Conservation (phyloP, 2,888 invertebrate species). For the Tinea trinotella region DNA sequence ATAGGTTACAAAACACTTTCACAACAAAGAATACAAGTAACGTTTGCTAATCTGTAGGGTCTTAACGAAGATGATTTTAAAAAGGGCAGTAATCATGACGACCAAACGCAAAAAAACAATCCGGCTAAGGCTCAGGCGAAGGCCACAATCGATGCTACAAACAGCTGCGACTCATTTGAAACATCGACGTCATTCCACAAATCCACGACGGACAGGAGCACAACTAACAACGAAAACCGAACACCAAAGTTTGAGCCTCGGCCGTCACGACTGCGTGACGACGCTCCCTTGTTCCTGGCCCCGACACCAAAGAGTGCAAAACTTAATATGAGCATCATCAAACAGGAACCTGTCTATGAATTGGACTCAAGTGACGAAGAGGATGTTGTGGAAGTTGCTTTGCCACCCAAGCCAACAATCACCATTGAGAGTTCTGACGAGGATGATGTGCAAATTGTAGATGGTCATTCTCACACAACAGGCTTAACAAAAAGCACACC, state of each 20-base stretch:
- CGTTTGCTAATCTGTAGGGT: conserved; percentile 45
- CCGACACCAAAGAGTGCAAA: conserved; percentile 36
- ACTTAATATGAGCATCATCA: conserved; percentile 43
- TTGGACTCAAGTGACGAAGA: conserved; percentile 62
- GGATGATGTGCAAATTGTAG: conserved; percentile 38
- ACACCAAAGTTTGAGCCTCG: background rate
- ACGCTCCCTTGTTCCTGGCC: conserved; percentile 46
- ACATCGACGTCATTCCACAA: conserved; percentile 22
- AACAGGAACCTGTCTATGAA: conserved; percentile 29
- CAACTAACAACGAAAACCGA: conserved; percentile 21
- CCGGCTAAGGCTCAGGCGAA: background rate
- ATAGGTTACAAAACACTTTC: conserved; percentile 10
- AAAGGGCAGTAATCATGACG: conserved; percentile 29
- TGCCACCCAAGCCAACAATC: conserved; percentile 61
- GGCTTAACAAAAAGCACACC: conserved; percentile 31
- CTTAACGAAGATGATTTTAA: conserved; percentile 65
- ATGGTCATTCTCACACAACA: conserved; percentile 18
- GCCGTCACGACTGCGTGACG: conserved; percentile 25
- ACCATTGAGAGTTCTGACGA: conserved; percentile 67
- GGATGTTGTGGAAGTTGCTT: conserved; percentile 60
- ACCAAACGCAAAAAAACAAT: conserved; percentile 20
- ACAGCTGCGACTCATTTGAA: background rate
- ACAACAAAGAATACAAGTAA: background rate
- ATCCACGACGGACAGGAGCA: conserved; percentile 23
- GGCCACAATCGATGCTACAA: background rate